These are phyloP conservation scores for Sturnus vulgaris DNA, from an alignment of 2,113 vertebrate species.

Conservation along the genomic window DNA sequence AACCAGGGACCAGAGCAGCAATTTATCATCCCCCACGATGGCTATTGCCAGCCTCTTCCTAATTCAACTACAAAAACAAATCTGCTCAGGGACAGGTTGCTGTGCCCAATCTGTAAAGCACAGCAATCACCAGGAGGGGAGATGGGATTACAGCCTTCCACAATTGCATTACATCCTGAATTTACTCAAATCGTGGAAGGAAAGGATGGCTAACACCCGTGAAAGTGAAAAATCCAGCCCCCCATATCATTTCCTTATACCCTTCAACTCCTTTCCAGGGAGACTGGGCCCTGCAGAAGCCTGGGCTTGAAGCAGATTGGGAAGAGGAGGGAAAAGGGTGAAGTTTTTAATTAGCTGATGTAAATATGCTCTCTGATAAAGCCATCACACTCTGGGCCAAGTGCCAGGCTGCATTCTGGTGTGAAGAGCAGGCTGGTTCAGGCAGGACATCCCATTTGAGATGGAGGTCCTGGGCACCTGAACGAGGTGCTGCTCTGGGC, in stretches of 20 bases:
- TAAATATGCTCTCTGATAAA: slow-evolving; percentile 3
- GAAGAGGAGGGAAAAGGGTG: neutral
- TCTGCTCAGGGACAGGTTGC: neutral
- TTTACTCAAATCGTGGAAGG: neutral
- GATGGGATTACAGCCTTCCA: slow-evolving; percentile 43
- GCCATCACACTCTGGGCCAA: neutral
- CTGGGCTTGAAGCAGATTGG: neutral
- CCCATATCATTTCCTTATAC: neutral
- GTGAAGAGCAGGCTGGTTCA: neutral
- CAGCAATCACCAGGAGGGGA: slow-evolving; percentile 38
- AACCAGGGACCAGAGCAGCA: neutral
- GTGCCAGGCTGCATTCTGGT: neutral
- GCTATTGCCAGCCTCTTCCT: slow-evolving; percentile 10
- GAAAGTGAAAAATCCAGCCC: neutral
- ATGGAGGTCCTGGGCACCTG: neutral
- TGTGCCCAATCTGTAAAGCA: neutral
- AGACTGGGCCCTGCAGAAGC: neutral
- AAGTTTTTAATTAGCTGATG: slow-evolving; percentile 5
- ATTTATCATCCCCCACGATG: neutral
- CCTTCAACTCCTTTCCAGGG: neutral
- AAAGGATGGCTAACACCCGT: neutral
- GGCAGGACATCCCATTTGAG: neutral
- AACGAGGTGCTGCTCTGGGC: neutral
- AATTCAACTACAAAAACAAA: slow-evolving; percentile 49
- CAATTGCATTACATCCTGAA: slow-evolving; percentile 33